Evolutionary conservation across 1,140 invertebrate species (phyloP).

Genomic region (Drosophila arizonae): DNA sequence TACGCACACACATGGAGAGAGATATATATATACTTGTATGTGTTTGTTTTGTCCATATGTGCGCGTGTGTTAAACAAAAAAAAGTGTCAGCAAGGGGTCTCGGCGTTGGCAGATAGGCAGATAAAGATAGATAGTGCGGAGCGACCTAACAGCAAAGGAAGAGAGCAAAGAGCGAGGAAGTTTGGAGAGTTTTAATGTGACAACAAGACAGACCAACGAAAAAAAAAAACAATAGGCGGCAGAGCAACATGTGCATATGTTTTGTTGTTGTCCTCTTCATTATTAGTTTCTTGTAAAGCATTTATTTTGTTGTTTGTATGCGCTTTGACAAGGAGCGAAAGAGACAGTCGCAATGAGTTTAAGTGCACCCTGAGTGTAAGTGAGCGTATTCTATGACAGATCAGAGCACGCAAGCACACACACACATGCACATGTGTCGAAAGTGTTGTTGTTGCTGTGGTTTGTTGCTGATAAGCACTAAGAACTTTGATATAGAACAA

Average conservation of each 20-base stretch:
- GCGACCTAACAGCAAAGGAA: neutral
- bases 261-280: constrained; percentile 28
- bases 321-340: constrained; percentile 33
- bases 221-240: neutral
- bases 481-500: constrained; percentile 57
- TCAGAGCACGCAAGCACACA: constrained; percentile 16
- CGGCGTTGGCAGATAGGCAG: constrained; percentile 33
- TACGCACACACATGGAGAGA: neutral
- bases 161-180: constrained; percentile 1
- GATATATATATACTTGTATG: neutral
- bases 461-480: constrained; percentile 54
- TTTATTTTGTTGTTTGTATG: constrained; percentile 50
- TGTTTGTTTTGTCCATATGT: constrained; percentile 45
- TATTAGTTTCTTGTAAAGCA: constrained; percentile 39
- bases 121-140: constrained; percentile 35
- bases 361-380: constrained; percentile 24
- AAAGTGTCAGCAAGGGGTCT: constrained; percentile 66
- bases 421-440: neutral
- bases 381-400: constrained; percentile 3
- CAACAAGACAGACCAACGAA: neutral
- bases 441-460: constrained; percentile 4
- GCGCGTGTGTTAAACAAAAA: constrained; percentile 28
- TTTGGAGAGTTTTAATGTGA: neutral
- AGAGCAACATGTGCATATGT: constrained; percentile 31
- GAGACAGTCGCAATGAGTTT: constrained; percentile 23